Conservation (phyloP, 2,888 invertebrate genomes). For the Stomorhina lunata region DNA sequence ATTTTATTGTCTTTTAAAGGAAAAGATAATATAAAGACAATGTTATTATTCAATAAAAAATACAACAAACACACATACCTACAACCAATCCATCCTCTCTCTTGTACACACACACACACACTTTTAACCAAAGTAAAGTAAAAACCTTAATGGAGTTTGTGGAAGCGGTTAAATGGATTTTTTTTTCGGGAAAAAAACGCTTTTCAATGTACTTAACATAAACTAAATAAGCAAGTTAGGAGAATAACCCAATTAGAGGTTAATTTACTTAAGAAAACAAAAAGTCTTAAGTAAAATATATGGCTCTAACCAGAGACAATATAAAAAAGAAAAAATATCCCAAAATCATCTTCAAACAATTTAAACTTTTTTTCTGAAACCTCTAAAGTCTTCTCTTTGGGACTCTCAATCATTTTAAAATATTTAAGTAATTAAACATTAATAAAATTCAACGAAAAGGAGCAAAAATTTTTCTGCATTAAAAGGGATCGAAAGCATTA, state of each 20-base stretch:
- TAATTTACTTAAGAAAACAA: slow-evolving; percentile 54
- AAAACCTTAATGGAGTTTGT: slow-evolving; percentile 56
- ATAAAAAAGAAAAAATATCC: too few relatives aligned
- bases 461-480: too few relatives aligned
- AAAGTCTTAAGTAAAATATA: slow-evolving; percentile 24
- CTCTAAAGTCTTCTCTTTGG: too few relatives aligned
- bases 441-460: too few relatives aligned
- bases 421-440: too few relatives aligned
- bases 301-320: slow-evolving; percentile 1
- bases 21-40: slow-evolving; percentile 57
- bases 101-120: not conserved
- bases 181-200: slow-evolving; percentile 22
- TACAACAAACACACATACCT: slow-evolving; percentile 3
- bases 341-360: too few relatives aligned
- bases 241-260: slow-evolving; percentile 63
- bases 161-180: slow-evolving; percentile 63
- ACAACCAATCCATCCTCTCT: not conserved
- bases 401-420: too few relatives aligned
- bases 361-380: too few relatives aligned
- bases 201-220: slow-evolving; percentile 36
- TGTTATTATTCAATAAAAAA: slow-evolving; percentile 60
- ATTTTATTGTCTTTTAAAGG: slow-evolving; percentile 40
- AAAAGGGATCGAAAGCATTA: too few relatives aligned
- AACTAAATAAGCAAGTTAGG: slow-evolving; percentile 47
- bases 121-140: slow-evolving; percentile 6